Conservation (phyloP, 2,888 invertebrate genomes). For the Parnassius orleans region DNA sequence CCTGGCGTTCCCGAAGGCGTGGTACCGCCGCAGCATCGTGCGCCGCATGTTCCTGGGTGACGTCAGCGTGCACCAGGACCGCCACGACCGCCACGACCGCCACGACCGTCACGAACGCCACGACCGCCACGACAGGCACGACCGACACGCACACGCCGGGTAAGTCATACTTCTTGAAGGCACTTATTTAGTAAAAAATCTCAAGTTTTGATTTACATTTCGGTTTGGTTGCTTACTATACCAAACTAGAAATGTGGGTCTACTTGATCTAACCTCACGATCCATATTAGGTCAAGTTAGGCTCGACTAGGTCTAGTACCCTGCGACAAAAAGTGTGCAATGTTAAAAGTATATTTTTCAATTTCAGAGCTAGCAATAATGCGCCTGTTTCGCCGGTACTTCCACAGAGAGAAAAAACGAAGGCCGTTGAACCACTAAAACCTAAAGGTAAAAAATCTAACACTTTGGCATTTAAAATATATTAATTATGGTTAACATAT, state of each 20-base stretch:
- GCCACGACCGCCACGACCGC: too few species aligned
- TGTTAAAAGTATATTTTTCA: too few species aligned
- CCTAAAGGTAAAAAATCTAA: slow-evolving; percentile 51
- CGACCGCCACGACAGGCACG: slow-evolving; percentile 32
- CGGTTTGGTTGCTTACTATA: too few species aligned
- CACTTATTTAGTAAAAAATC: slow-evolving; percentile 25
- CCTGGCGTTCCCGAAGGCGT: slow-evolving; percentile 98
- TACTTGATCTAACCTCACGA: too few species aligned
- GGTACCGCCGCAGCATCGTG: slow-evolving; percentile 97
- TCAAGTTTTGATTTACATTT: too few species aligned
- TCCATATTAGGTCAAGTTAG: too few species aligned
- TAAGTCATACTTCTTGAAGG: slow-evolving; percentile 21
- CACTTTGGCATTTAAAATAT: background rate
- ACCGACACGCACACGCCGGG: slow-evolving; percentile 35
- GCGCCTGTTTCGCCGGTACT: slow-evolving; percentile 65
- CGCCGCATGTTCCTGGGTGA: slow-evolving; percentile 96
- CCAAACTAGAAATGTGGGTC: too few species aligned
- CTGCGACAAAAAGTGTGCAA: too few species aligned
- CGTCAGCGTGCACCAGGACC: slow-evolving; percentile 81
- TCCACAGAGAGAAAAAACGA: slow-evolving; percentile 70
- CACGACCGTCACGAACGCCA: slow-evolving; percentile 36
- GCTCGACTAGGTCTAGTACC: too few species aligned
- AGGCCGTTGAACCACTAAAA: slow-evolving; percentile 62
- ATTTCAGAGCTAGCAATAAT: slow-evolving; percentile 46
- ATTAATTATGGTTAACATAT: background rate